A percentile compares a stretch with the other conserved stretches of the same genome.
These are phyloP conservation scores for Paraescarpia echinospica DNA, from an alignment of 1,140 invertebrate species.

Conservation along the genomic window DNA sequence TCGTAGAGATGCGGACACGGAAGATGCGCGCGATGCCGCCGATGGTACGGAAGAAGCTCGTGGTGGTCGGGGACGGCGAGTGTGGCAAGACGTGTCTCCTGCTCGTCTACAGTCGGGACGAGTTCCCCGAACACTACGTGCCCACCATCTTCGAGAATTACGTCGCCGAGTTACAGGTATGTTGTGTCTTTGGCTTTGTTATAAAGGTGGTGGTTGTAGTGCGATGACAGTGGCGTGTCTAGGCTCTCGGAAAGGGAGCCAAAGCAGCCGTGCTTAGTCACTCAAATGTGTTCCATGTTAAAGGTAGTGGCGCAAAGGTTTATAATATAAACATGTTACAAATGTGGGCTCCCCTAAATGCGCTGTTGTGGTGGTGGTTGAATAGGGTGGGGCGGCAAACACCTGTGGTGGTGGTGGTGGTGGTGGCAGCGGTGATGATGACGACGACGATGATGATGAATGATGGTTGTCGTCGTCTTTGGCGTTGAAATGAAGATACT, in stretches of 20 bases:
- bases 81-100: constrained; percentile 95
- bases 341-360: too few relatives aligned
- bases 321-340: too few relatives aligned
- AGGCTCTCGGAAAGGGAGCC: too few relatives aligned
- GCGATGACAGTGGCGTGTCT: too few relatives aligned
- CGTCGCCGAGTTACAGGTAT: constrained; percentile 51
- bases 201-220: not conserved
- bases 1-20: not conserved
- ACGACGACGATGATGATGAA: too few relatives aligned
- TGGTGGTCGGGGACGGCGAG: constrained; percentile 95
- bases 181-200: not conserved
- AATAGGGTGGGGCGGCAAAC: too few relatives aligned
- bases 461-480: too few relatives aligned
- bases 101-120: constrained; percentile 94
- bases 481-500: too few relatives aligned
- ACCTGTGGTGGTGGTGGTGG: not conserved
- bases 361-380: too few relatives aligned
- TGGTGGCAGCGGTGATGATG: not conserved
- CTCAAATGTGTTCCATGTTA: too few relatives aligned
- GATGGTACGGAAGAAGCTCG: constrained; percentile 81
- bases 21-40: constrained; percentile 26
- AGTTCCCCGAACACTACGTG: constrained; percentile 95
- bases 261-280: too few relatives aligned
- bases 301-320: too few relatives aligned
- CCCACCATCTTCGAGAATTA: constrained; percentile 97